Conservation (phyloP, 2,113 vertebrate genomes). For the Cyprinodon variegatus region DNA sequence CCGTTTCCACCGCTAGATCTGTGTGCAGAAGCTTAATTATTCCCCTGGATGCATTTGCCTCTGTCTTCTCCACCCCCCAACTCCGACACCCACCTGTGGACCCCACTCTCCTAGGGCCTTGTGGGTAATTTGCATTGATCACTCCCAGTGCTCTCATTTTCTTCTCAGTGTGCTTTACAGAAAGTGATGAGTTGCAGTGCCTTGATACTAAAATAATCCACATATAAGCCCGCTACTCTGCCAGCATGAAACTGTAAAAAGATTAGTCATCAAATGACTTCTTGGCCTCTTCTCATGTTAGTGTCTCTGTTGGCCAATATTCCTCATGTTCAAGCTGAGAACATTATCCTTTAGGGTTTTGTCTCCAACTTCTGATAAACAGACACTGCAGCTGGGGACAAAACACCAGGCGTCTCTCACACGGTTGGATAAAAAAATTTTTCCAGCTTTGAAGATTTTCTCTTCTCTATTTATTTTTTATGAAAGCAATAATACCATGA, state of each 20-base stretch:
- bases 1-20: neutral
- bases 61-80: slow-evolving; percentile 1
- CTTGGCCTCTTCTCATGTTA: neutral
- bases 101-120: slow-evolving; percentile 16
- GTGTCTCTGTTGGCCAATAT: slow-evolving; percentile 4
- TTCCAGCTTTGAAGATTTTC: slow-evolving; percentile 15
- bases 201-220: slow-evolving; percentile 27
- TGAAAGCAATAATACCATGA: neutral
- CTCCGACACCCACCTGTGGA: slow-evolving; percentile 30
- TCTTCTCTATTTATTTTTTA: slow-evolving; percentile 1
- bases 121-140: slow-evolving; percentile 64
- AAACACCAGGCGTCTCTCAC: slow-evolving; percentile 1
- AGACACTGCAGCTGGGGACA: slow-evolving; percentile 14
- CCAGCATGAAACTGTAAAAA: neutral
- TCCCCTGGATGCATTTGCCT: slow-evolving; percentile 18
- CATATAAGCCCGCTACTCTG: slow-evolving; percentile 21
- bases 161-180: slow-evolving; percentile 26
- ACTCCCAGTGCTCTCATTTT: slow-evolving; percentile 50
- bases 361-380: slow-evolving; percentile 21
- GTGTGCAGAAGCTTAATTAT: slow-evolving; percentile 13
- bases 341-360: neutral
- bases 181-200: slow-evolving; percentile 30
- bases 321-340: slow-evolving; percentile 1
- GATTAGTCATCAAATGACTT: slow-evolving; percentile 6
- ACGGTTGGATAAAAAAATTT: slow-evolving; percentile 11